Percentiles rank a stretch among this genome's conserved stretches.
Evolutionary conservation across 2,797 vertebrate genomes (phyloP).

Genomic region (Halcyon chelicuti): DNA sequence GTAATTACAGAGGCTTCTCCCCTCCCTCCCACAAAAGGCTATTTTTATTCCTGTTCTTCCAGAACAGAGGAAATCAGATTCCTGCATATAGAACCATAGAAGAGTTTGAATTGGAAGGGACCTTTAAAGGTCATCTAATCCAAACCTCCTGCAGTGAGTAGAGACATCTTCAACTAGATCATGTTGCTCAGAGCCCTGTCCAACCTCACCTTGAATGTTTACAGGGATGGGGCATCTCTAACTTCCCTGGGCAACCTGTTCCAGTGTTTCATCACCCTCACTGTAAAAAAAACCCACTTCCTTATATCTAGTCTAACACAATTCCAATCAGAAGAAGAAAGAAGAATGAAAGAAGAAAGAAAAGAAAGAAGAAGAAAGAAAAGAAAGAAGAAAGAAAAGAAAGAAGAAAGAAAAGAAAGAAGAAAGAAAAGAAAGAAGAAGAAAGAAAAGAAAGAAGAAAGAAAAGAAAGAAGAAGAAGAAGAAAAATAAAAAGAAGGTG

Average conservation of each 20-base stretch:
- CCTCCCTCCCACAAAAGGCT: accelerated
- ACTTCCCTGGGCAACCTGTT: neutral
- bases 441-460: too few relatives aligned
- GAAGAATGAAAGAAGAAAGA: neutral
- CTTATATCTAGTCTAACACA: neutral
- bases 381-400: too few relatives aligned
- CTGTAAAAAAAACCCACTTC: neutral
- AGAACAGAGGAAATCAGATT: neutral
- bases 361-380: too few relatives aligned
- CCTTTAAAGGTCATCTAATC: neutral
- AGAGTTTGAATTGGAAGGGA: neutral
- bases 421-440: too few relatives aligned
- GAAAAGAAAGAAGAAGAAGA: neutral
- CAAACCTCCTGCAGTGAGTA: neutral
- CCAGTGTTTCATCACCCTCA: neutral
- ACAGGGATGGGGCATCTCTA: neutral
- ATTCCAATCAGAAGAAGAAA: neutral
- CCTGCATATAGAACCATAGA: neutral
- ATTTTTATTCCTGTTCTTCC: neutral
- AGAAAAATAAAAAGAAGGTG: neutral
- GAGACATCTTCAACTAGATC: neutral
- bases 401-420: neutral
- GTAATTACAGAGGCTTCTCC: neutral
- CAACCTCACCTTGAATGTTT: neutral
- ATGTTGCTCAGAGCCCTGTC: accelerated